These are phyloP conservation scores for Salvelinus alpinus DNA, from an alignment of 2,113 vertebrate genomes.

Conservation along the genomic window DNA sequence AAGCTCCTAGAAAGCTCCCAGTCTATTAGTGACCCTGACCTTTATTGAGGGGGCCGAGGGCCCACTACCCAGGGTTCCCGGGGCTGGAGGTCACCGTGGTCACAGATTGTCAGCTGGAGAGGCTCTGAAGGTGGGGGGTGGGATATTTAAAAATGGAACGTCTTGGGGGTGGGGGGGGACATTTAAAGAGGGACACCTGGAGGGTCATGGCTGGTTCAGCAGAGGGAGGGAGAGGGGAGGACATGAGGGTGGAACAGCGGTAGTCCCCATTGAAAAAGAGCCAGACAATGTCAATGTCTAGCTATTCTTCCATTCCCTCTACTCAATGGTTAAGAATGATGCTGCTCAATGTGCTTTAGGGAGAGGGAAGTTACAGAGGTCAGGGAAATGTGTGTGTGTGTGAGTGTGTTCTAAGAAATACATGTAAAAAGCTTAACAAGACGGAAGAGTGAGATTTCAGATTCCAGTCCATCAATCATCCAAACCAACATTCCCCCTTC, in stretches of 20 bases:
- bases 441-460: conserved; percentile 14
- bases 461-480: too few species aligned
- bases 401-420: conserved; percentile 20
- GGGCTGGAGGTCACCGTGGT: conserved; percentile 78
- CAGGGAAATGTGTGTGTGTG: conserved; percentile 2
- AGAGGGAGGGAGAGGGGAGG: not conserved
- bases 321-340: conserved; percentile 46
- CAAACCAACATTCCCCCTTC: too few species aligned
- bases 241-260: conserved; percentile 27
- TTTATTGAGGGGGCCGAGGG: conserved; percentile 82
- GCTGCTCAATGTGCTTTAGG: conserved; percentile 23
- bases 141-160: conserved; percentile 50
- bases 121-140: conserved; percentile 74
- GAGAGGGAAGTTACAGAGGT: conserved; percentile 19
- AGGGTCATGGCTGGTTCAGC: conserved; percentile 81
- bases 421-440: conserved; percentile 44
- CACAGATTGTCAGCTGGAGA: conserved; percentile 70
- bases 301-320: conserved; percentile 46
- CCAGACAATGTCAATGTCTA: conserved; percentile 55
- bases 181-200: conserved; percentile 91
- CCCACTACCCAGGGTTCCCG: conserved; percentile 85
- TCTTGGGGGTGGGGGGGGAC: conserved; percentile 56
- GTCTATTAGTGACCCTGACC: conserved; percentile 91
- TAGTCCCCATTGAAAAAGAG: conserved; percentile 55
- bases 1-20: conserved; percentile 73